Evolutionary conservation across 2,888 invertebrate species (phyloP), one percentile per base, ranked within the genome.

Genomic region (Eilema griseolum): DNA sequence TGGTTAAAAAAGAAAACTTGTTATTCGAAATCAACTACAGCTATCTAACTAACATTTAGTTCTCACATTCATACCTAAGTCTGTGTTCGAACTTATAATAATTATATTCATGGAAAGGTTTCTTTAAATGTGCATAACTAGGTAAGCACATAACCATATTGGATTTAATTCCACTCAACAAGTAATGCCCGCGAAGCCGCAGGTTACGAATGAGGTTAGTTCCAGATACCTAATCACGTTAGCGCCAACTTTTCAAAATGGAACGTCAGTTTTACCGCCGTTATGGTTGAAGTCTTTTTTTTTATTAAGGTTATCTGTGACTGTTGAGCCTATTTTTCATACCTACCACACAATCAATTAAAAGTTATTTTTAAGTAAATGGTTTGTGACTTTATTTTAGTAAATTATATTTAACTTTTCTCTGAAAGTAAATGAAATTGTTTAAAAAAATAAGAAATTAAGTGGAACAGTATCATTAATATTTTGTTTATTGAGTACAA

Each of bases 221-320:
- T 41, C 33, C 23, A 23, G n/a, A 26, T 66, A 37, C 33, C 33
- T 37, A 66, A 66, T 66, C 66, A 66, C 66, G 66, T 66, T 66
- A 65, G 23, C 31, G 33, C 56, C 10, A 56, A 65, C 56, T 57
- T 56, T 65, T 65, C 14, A 61, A 61, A 61, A 61, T 61, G 20
- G 61, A 61, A 61, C 61, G n/a, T 20, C 31, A 31, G 1, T 60
- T 60, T 11, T 61, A 61, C 20, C 16, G 31, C 28, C 31, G 7
- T 31, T 33, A n/a, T n/a, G 14, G 11, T 59, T 59, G 14, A 14
- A 11, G 7, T 16, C 4, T 59, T 59, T 2, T 59, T 59, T 59
- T 24, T n/a, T 24, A 0, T 8, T 57, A 5, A 11, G 3, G 57
- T n/a, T 24, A 10, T 24, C 12, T n/a, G 2, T 12, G 3, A 12